Evolutionary conservation across 35 echinoderm and acorn worm genomes (phyloP).

Genomic region (Nesometra sesokonis): DNA sequence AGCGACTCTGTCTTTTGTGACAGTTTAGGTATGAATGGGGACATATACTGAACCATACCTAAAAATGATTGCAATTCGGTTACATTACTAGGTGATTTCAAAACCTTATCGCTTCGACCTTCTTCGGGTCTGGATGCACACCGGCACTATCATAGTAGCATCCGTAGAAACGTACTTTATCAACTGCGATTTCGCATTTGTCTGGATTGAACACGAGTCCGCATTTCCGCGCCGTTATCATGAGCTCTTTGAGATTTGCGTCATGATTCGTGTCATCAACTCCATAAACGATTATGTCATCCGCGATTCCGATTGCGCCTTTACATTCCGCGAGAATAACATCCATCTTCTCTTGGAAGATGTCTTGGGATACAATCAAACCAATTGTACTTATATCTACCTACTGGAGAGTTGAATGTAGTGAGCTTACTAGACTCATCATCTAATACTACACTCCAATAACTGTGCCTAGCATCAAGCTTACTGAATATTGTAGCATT

Average conservation of each 20-base stretch:
- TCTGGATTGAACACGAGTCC: slow-evolving; percentile 28
- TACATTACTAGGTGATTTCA: too few relatives aligned
- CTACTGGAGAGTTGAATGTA: slow-evolving; percentile 37
- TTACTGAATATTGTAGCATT: slow-evolving; percentile 18
- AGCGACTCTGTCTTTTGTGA: too few relatives aligned
- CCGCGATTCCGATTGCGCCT: slow-evolving; percentile 48
- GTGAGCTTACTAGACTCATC: background rate
- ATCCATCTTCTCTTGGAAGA: slow-evolving; percentile 51
- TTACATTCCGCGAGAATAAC: slow-evolving; percentile 24
- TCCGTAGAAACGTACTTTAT: slow-evolving; percentile 27
- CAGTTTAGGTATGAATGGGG: too few relatives aligned
- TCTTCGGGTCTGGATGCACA: too few relatives aligned
- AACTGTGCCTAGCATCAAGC: slow-evolving; percentile 32
- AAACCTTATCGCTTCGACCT: background rate
- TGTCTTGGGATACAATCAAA: slow-evolving; percentile 17
- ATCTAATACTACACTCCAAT: slow-evolving; percentile 23
- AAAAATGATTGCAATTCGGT: background rate
- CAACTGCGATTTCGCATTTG: slow-evolving; percentile 1
- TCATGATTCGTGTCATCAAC: slow-evolving; percentile 17
- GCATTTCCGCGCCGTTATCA: slow-evolving; percentile 3
- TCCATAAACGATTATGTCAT: slow-evolving; percentile 29
- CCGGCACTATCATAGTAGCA: too few relatives aligned
- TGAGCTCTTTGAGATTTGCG: slow-evolving; percentile 13
- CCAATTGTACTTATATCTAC: slow-evolving; percentile 44
- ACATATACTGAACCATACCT: too few relatives aligned